Evolutionary conservation across 2,113 vertebrate species (phyloP).

Genomic region (Anhinga rufa): DNA sequence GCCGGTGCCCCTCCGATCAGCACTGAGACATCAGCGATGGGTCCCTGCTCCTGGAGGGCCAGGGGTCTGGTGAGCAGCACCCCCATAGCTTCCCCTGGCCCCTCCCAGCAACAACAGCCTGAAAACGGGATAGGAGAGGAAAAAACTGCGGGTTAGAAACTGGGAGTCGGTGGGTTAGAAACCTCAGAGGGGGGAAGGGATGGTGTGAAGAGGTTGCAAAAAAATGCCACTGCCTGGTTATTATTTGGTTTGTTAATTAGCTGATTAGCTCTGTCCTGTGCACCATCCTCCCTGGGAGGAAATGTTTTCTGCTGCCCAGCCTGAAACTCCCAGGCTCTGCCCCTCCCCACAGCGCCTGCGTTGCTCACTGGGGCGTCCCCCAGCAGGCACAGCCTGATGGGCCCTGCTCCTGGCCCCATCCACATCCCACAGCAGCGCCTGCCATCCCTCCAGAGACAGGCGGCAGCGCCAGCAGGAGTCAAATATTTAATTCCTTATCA

Average conservation of each 20-base stretch:
- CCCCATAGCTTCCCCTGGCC: neutral
- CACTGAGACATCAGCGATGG: neutral
- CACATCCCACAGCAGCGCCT: neutral
- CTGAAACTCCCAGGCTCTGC: neutral
- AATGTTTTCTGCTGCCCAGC: neutral
- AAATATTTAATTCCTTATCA: neutral
- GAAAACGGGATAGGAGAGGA: neutral
- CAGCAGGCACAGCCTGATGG: neutral
- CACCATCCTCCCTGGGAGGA: neutral
- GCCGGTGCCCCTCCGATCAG: rapidly evolving
- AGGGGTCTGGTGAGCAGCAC: neutral
- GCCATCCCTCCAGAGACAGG: neutral
- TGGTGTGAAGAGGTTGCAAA: neutral
- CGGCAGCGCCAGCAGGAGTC: rapidly evolving
- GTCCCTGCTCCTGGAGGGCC: neutral
- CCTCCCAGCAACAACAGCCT: neutral
- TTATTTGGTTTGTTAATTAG: neutral
- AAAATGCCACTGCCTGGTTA: neutral
- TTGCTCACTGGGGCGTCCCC: neutral
- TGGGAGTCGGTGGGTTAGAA: neutral
- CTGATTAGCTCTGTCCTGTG: neutral
- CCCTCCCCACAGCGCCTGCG: too few species aligned
- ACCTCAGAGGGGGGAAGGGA: neutral
- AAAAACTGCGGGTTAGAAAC: neutral
- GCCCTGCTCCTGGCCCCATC: rapidly evolving